Percentiles rank a stretch among this genome's conserved stretches.
Conservation (phyloP, 2,113 vertebrate species). For the Paracanthobrama guichenoti region DNA sequence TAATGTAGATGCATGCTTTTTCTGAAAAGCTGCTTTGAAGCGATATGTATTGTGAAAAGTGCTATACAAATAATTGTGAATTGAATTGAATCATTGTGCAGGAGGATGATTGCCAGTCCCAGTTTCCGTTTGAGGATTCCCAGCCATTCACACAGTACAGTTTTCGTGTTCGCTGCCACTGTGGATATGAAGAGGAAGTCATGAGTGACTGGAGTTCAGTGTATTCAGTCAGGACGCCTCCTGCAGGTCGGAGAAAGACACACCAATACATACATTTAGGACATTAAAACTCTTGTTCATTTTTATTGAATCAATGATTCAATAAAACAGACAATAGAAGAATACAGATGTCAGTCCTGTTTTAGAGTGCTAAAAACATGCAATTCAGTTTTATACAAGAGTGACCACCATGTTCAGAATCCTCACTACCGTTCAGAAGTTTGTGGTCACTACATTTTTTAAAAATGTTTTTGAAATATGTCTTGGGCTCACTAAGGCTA, state of each 20-base stretch:
- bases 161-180: constrained; percentile 74
- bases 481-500: neutral
- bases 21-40: no score
- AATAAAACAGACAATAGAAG: no score
- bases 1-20: no score
- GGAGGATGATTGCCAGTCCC: neutral
- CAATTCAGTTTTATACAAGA: neutral
- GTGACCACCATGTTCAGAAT: neutral
- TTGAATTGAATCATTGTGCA: neutral
- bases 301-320: no score
- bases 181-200: constrained; percentile 25
- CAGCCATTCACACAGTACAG: constrained; percentile 65
- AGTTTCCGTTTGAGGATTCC: constrained; percentile 51
- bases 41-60: no score
- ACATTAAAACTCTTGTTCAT: neutral
- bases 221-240: constrained; percentile 54
- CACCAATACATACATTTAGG: neutral
- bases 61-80: no score
- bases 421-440: no score
- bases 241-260: constrained; percentile 64
- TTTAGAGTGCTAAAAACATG: neutral
- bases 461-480: no score
- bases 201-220: constrained; percentile 74
- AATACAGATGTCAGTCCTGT: neutral
- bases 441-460: no score